phyloP scores from a whole-genome alignment of 1,140 invertebrate species.

The Macrobrachium rosenbergii region DNA sequence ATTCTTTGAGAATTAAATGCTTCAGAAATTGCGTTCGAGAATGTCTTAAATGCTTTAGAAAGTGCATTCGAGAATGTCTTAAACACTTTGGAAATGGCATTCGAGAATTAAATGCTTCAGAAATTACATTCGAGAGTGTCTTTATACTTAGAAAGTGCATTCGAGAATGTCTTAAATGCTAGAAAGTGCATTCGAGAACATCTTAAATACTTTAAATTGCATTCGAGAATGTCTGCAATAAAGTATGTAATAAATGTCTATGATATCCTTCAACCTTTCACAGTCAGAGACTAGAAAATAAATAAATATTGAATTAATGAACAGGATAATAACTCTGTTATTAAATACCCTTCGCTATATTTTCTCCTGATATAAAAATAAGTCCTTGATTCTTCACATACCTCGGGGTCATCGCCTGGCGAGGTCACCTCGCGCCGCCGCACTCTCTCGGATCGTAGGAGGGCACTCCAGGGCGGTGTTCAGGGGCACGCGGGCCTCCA shows the following conservation, averaged over 20 bases:
- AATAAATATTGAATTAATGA: too few species aligned
- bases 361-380: neutral
- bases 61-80: too few species aligned
- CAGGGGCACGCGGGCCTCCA: slow-evolving; percentile 27
- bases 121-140: too few species aligned
- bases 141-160: slow-evolving; percentile 5
- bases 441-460: slow-evolving; percentile 44
- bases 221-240: neutral
- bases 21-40: too few species aligned
- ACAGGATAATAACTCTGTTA: too few species aligned
- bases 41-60: too few species aligned
- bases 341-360: too few species aligned
- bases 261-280: neutral
- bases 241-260: neutral
- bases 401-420: slow-evolving; percentile 43
- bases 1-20: too few species aligned
- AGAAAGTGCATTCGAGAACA: too few species aligned
- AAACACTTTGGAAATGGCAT: too few species aligned
- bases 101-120: too few species aligned
- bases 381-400: neutral
- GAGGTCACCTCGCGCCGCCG: slow-evolving; percentile 43
- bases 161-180: neutral
- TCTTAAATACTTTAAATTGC: neutral
- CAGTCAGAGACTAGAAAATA: too few species aligned
- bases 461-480: slow-evolving; percentile 48